Base-by-base conservation (phyloP, 2,888 invertebrate species). In the Thalpophila matura region DNA sequence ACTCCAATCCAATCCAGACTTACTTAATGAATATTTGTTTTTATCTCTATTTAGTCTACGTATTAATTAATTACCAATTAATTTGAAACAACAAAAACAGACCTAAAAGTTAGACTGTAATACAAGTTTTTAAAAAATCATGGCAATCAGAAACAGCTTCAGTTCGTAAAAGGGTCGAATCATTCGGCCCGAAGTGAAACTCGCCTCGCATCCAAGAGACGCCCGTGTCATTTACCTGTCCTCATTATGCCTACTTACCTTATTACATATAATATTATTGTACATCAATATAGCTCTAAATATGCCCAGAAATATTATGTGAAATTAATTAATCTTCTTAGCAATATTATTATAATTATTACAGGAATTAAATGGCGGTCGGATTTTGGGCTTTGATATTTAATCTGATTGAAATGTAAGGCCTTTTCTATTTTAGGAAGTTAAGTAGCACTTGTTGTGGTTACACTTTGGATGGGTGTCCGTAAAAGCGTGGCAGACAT, bases 191-290 rank as follows among this genome's bases (percentile, higher is more conserved):
- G 31, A 83, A 84, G 58, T 33, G 79, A 79, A 87, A 58, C 57
- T 3, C 0, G 66, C 54, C 78, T 5, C 51, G 60, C 62, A 71
- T 81, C 81, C 83, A 82, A 77, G 82, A 54, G 65, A 67, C 85
- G 76, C 79, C 79, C 51, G 77, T 90, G 90, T 91, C 92, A 90
- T 90, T 91, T 91, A 91, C 91, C 92, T 91, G 90, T 87, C 87
- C 86, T 89, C 90, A 92, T 92, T 91, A 91, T 87, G 82, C 81
- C 85, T 86, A 84, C 85, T 90, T 88, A 85, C 77, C 61, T 60
- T n/a, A n/a, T 55, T 58, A 58, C 38, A 35, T 43, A 64, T 9
- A 53, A 60, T 56, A 53, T 49, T 58, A 70, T 59, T 61, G 42
- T 78, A 77, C 61, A 53, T 70, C 43, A n/a, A n/a, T 43, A 65